Base-by-base conservation (phyloP, 2,888 invertebrate genomes). In the Aromia moschata region DNA sequence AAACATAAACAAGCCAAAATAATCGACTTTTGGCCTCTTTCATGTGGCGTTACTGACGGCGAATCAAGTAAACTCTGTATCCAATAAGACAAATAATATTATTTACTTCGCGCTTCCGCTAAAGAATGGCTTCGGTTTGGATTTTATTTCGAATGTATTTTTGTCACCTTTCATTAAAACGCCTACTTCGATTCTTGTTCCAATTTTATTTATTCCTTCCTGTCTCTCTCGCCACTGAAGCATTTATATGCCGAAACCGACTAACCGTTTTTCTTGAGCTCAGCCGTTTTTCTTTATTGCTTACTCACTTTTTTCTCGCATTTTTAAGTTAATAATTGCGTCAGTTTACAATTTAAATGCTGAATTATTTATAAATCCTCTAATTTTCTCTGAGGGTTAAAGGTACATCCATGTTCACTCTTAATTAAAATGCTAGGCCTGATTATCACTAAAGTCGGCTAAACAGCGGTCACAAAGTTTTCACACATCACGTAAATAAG, bases 161-260 rank as follows among this genome's bases (percentile, higher is more conserved):
- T 70, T 65, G 68, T 74, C 72, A 69, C 65, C 70, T 64, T 68
- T 69, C 69, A 70, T 71, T 66, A 58, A 63, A 58, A 61, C 71
- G 68, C 72, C 71, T 60, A 72, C 71, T 47, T 62, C 55, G 65
- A 66, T 69, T 72, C 72, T 72, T 69, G 72, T 71, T 73, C 66
- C 70, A 65, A 65, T 70, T 70, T 71, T 73, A 74, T 74, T 74
- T 74, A 74, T 75, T 69, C 69, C 72, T 74, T 75, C 73, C 75
- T 73, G 74, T 71, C 70, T 60, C 56, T 67, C 64, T 64, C 65
- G 60, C 59, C 60, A 64, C 64, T 65, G 68, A 64, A 65, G 68
- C 69, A 60, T 71, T 68, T 67, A 70, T 33, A 11, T 70, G 71
- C 65, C 61, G 65, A 67, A 70, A 70, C 65, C 61, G 64, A 67